A percentile compares a stretch with the other conserved stretches of the same genome.
phyloP scores from a whole-genome alignment of 1,140 invertebrate species.

The Argopecten irradians region DNA sequence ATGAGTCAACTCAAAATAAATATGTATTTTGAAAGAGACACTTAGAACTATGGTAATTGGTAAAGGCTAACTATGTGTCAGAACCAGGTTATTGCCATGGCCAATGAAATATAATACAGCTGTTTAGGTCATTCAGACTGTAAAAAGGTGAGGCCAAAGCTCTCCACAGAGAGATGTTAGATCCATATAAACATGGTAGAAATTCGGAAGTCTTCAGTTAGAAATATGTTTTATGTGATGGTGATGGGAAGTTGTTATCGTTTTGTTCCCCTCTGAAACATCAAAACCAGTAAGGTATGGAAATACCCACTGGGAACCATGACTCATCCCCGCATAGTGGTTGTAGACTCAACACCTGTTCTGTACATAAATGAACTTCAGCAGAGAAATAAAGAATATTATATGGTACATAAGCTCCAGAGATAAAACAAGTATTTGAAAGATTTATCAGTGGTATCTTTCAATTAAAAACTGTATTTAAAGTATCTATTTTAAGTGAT shows the following conservation, averaged over 20 bases:
- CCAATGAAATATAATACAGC: background rate
- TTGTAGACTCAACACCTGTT: background rate
- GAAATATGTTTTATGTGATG: conserved; percentile 6
- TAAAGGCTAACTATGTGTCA: too few species aligned
- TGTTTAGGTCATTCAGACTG: background rate
- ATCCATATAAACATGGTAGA: background rate
- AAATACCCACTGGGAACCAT: background rate
- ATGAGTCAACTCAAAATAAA: too few species aligned
- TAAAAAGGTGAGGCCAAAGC: background rate
- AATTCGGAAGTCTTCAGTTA: background rate
- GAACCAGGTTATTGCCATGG: background rate
- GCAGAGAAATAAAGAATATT: background rate
- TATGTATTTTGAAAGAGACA: too few species aligned
- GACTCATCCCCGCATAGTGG: background rate
- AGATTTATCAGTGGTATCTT: too few species aligned
- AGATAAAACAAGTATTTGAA: too few species aligned
- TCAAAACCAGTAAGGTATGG: background rate
- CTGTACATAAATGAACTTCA: background rate
- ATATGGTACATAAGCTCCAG: background rate
- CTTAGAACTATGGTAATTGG: too few species aligned
- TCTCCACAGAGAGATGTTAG: background rate
- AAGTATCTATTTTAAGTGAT: too few species aligned
- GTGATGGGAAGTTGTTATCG: background rate
- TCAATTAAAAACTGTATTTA: too few species aligned
- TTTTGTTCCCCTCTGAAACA: background rate